Evolutionary conservation across 2,888 invertebrate genomes (phyloP), one percentile per base, ranked within the genome.

Genomic region (Ariolimax columbianus): DNA sequence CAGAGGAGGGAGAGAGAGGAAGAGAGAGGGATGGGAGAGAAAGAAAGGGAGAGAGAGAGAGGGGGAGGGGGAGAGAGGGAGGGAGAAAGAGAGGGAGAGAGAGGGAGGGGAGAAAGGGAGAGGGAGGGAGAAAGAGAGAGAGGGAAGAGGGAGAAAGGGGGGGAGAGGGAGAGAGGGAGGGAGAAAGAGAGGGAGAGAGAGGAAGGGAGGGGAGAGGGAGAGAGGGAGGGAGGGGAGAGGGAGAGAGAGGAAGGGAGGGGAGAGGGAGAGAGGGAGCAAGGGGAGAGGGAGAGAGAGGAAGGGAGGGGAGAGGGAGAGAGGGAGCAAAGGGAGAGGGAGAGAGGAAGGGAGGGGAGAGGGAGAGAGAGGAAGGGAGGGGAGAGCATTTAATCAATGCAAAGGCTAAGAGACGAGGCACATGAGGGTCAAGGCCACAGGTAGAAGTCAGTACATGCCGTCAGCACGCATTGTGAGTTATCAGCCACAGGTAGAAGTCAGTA

Each of bases 1-100:
- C 51, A 68, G 77, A 86, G n/a, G n/a, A n/a, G n/a, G n/a, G n/a
- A n/a, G n/a, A n/a, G n/a, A n/a, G n/a, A n/a, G n/a, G n/a, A n/a
- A n/a, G n/a, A n/a, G n/a, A n/a, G n/a, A n/a, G n/a, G n/a, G n/a
- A n/a, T n/a, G n/a, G n/a, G n/a, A n/a, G 77, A 85, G 36, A 78
- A 82, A 85, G 70, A 82, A 77, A 68, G 38, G 43, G 40, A 78
- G 33, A 79, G 30, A 75, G 63, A 78, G 82, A 78, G 36, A 77
- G 63, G 63, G 55, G 17, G n/a, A 80, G 40, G 73, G 36, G 40
- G 59, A 70, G 6, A 68, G 40, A 38, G 1, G 66, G 33, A 36
- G 19, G 19, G 26, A 51, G 26, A 73, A 38, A 63, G 26, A 63
- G 73, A 63, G 33, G 80, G 66, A 68, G 36, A 47, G 17, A 72